These are phyloP conservation scores for Hippolais icterina DNA, from an alignment of 2,113 vertebrate genomes.

Conservation along the genomic window DNA sequence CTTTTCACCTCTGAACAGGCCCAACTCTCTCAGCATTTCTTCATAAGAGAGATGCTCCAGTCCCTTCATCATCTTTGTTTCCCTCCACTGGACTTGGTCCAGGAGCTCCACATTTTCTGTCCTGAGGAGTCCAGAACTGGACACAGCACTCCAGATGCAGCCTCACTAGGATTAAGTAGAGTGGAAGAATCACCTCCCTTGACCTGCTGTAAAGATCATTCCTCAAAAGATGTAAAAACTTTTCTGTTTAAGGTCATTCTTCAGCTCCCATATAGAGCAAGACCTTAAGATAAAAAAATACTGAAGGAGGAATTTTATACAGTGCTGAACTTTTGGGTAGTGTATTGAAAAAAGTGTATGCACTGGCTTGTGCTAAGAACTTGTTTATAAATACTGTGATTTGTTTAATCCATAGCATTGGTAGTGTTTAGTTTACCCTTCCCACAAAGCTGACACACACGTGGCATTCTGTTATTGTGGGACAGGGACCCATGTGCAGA, in stretches of 20 bases:
- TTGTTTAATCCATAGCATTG: neutral
- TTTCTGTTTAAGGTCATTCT: neutral
- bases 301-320: neutral
- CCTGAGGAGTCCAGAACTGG: neutral
- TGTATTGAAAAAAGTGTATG: neutral
- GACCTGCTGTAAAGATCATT: neutral
- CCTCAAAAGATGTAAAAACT: neutral
- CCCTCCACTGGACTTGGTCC: neutral
- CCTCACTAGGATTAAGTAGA: neutral
- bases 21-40: neutral
- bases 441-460: neutral
- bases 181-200: neutral
- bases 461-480: neutral
- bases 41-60: neutral
- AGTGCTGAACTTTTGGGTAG: neutral
- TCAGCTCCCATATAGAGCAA: neutral
- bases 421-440: neutral
- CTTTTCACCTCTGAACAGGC: neutral
- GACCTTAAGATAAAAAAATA: neutral
- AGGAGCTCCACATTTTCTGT: neutral
- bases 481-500: neutral
- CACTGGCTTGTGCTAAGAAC: neutral
- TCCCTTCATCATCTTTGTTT: neutral
- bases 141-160: neutral
- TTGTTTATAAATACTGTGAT: neutral